Conservation (phyloP, 2,888 invertebrate genomes). For the Pegoplata infirma region DNA sequence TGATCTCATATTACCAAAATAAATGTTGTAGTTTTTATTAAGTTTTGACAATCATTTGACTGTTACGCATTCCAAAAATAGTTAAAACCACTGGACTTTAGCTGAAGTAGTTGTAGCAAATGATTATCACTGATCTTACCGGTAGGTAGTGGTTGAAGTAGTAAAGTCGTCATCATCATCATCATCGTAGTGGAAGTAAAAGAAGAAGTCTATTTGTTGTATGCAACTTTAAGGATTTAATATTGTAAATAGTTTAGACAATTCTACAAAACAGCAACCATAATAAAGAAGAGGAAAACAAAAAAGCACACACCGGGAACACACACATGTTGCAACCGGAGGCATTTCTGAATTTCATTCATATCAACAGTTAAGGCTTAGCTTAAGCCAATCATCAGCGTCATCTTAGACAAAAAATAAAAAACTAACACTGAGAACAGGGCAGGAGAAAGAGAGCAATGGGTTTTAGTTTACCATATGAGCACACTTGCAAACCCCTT, state of each 20-base stretch:
- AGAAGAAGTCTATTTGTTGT: background rate
- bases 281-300: background rate
- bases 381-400: conserved; percentile 56
- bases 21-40: conserved; percentile 1
- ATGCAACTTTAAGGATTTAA: background rate
- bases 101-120: conserved; percentile 12
- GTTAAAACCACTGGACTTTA: conserved; percentile 27
- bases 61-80: conserved; percentile 42
- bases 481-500: background rate
- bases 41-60: conserved; percentile 47
- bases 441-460: background rate
- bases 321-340: conserved; percentile 58
- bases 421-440: background rate
- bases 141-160: conserved; percentile 47
- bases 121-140: conserved; percentile 61
- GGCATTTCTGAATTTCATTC: conserved; percentile 55
- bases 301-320: too few relatives aligned
- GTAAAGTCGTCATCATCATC: background rate
- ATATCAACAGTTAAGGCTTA: conserved; percentile 46
- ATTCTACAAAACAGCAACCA: background rate
- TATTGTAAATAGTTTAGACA: background rate
- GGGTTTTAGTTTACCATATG: conserved; percentile 6
- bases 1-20: conserved; percentile 53
- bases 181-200: too few relatives aligned
- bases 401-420: conserved; percentile 29